Conservation (phyloP, 1,140 invertebrate species). For the Lerema accius region DNA sequence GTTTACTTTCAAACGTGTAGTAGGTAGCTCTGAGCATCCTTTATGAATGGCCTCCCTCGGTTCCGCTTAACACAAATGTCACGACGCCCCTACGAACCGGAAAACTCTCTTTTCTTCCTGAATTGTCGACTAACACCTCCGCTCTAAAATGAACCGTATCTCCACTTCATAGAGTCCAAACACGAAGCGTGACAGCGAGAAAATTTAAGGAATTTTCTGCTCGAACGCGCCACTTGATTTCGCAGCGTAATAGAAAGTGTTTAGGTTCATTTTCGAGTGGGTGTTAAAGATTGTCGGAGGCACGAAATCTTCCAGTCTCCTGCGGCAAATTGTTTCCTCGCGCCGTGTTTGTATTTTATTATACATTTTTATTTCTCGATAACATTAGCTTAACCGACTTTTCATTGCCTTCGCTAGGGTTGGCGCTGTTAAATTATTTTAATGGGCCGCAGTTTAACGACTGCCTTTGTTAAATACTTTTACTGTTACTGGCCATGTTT, state of each 20-base stretch:
- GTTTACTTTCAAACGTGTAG: conserved; percentile 64
- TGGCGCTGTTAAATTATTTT: conserved; percentile 54
- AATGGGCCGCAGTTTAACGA: conserved; percentile 35
- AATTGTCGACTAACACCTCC: conserved; percentile 50
- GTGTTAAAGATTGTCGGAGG: conserved; percentile 43
- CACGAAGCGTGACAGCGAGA: conserved; percentile 31
- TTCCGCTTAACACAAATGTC: conserved; percentile 80
- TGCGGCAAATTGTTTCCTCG: conserved; percentile 82
- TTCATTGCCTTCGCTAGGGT: conserved; percentile 79
- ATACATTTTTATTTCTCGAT: conserved; percentile 83
- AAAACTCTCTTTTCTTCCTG: conserved; percentile 81
- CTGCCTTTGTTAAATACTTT: conserved; percentile 35
- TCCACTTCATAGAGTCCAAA: conserved; percentile 44
- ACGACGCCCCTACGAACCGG: conserved; percentile 75
- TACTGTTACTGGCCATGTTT: conserved; percentile 32
- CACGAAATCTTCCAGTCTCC: conserved; percentile 80
- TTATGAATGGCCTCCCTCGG: conserved; percentile 77
- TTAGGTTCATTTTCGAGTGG: conserved; percentile 54
- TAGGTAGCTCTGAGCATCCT: conserved; percentile 57
- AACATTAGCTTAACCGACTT: conserved; percentile 83
- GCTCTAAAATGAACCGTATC: conserved; percentile 52
- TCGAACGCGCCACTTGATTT: conserved; percentile 42
- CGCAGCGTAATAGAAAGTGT: conserved; percentile 45
- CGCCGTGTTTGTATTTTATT: conserved; percentile 82
- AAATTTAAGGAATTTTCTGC: conserved; percentile 80